These are phyloP conservation scores for Ibidorhyncha struthersii DNA, from an alignment of 2,113 vertebrate species.

Conservation along the genomic window DNA sequence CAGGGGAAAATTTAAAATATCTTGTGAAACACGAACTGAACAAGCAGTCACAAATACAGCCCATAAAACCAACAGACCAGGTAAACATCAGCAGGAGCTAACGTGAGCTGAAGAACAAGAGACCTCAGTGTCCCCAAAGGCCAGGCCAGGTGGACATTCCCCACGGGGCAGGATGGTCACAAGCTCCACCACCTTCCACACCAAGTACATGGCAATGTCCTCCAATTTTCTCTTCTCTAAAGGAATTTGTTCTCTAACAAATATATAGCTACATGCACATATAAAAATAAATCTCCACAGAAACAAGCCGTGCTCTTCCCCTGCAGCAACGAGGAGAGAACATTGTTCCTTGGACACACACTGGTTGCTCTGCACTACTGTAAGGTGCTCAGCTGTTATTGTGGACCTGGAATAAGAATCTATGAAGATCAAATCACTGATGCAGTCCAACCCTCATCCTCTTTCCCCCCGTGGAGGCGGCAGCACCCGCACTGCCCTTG, in stretches of 20 bases:
- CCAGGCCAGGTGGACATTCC: background rate
- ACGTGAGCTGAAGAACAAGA: background rate
- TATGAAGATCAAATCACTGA: background rate
- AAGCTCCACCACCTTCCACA: background rate
- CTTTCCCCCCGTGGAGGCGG: background rate
- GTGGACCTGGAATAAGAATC: background rate
- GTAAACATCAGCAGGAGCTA: background rate
- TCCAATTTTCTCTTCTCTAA: background rate
- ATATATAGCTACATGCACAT: background rate
- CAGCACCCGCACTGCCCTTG: background rate
- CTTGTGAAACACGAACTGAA: background rate
- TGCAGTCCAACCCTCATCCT: background rate
- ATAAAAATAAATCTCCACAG: background rate
- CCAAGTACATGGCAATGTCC: background rate
- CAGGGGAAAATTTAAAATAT: background rate
- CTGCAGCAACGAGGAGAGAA: background rate
- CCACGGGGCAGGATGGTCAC: background rate
- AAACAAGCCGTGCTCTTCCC: background rate
- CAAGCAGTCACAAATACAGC: background rate
- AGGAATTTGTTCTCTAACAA: background rate
- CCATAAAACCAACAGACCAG: background rate
- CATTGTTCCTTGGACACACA: background rate
- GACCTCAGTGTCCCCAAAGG: background rate
- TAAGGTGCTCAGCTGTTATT: accelerated
- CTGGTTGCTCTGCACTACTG: background rate